A percentile compares a stretch with the other conserved stretches of the same genome.
These are phyloP conservation scores for Stercorarius parasiticus DNA, from an alignment of 2,113 vertebrate species.

Conservation along the genomic window DNA sequence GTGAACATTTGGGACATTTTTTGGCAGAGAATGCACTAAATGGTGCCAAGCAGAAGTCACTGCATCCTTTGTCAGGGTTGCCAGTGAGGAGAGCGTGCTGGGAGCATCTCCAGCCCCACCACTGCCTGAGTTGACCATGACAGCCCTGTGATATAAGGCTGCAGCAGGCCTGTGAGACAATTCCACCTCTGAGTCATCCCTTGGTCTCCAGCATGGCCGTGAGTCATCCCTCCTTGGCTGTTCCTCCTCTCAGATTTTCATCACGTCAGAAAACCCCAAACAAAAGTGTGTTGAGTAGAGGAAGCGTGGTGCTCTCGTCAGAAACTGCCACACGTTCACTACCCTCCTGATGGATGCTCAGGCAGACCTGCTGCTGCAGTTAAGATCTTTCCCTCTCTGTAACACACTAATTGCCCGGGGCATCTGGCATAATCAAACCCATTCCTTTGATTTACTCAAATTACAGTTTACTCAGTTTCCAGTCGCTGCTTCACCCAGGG, in stretches of 20 bases:
- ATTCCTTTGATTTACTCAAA: neutral
- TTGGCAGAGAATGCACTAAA: neutral
- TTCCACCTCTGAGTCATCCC: neutral
- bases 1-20: neutral
- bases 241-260: neutral
- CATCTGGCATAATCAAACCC: neutral
- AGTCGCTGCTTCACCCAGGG: neutral
- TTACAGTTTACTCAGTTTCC: neutral
- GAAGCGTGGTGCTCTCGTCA: neutral
- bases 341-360: neutral
- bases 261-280: neutral
- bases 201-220: neutral
- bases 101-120: neutral
- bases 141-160: neutral
- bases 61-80: neutral
- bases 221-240: slow-evolving; percentile 1
- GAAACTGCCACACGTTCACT: neutral
- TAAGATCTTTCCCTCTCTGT: neutral
- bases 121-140: neutral
- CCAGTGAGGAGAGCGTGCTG: neutral
- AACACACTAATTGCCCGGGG: neutral
- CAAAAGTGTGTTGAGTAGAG: neutral
- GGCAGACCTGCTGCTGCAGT: neutral
- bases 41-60: neutral
- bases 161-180: neutral